These are phyloP conservation scores for Stramonita haemastoma DNA, from an alignment of 2,888 invertebrate genomes.

Conservation along the genomic window DNA sequence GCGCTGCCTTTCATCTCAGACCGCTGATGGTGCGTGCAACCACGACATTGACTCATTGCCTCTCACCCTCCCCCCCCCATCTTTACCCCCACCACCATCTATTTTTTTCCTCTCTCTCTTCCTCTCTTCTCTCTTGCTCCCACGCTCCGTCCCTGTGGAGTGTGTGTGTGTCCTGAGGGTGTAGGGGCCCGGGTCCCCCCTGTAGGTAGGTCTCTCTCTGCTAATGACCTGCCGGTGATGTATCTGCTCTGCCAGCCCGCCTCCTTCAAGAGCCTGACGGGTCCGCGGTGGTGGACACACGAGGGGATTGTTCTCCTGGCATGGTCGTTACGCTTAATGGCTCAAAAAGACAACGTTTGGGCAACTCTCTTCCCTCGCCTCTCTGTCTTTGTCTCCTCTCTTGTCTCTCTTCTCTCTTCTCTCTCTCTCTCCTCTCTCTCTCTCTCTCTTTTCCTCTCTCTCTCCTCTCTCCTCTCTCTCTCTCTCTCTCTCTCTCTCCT, in stretches of 20 bases:
- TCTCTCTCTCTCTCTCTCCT: too few relatives aligned
- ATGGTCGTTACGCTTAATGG: background rate
- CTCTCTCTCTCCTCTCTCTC: background rate
- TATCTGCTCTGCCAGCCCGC: background rate
- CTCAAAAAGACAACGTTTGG: background rate
- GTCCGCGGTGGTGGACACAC: too few relatives aligned
- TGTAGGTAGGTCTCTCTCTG: background rate
- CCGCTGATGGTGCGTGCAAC: conserved; percentile 11
- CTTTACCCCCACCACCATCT: background rate
- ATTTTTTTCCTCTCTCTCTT: background rate
- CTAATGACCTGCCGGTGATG: conserved; percentile 18
- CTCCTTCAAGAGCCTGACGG: background rate
- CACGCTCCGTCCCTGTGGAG: background rate
- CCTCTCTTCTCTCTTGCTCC: background rate
- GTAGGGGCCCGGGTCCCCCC: background rate
- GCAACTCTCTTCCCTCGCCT: background rate
- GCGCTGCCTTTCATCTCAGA: conserved; percentile 33
- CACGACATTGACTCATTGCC: conserved; percentile 29
- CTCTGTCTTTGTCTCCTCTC: background rate
- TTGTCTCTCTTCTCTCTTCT: background rate
- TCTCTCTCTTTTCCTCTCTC: background rate
- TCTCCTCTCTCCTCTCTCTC: background rate
- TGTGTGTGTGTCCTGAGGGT: background rate
- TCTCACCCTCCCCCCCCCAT: background rate
- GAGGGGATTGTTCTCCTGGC: background rate